Percentiles rank a stretch among this genome's conserved stretches.
phyloP scores from a whole-genome alignment of 2,113 vertebrate genomes.

The Ornithorhynchus anatinus region DNA sequence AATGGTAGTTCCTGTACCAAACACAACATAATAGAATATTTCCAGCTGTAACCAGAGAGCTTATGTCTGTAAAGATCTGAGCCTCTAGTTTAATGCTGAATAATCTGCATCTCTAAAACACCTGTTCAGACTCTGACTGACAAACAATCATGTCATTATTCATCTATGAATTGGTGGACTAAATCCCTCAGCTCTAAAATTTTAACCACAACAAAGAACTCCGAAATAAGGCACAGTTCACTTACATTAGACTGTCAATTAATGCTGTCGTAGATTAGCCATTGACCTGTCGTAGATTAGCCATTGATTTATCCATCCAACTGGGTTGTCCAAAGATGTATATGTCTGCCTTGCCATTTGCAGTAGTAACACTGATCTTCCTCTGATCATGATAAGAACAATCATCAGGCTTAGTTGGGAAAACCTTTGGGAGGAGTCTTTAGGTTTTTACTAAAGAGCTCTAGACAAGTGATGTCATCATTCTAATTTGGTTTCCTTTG shows the following conservation, averaged over 20 bases:
- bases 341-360: no score
- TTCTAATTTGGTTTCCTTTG: no score
- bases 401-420: no score
- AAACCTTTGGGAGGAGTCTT: no score
- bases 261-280: background rate
- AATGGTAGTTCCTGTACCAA: conserved; percentile 17
- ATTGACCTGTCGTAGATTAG: background rate
- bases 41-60: conserved; percentile 62
- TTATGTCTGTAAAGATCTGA: conserved; percentile 13
- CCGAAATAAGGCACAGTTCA: background rate
- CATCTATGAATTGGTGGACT: conserved; percentile 38
- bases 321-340: no score
- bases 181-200: conserved; percentile 34
- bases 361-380: no score
- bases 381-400: no score
- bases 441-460: no score
- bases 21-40: conserved; percentile 38
- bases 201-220: background rate
- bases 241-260: background rate
- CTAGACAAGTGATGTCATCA: no score
- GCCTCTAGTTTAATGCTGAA: conserved; percentile 28
- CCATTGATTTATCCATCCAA: background rate
- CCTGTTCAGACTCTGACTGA: conserved; percentile 61
- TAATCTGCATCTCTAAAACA: conserved; percentile 45
- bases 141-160: conserved; percentile 64